Evolutionary conservation across 2,888 invertebrate genomes (phyloP).

Genomic region (Byasa hedistus): DNA sequence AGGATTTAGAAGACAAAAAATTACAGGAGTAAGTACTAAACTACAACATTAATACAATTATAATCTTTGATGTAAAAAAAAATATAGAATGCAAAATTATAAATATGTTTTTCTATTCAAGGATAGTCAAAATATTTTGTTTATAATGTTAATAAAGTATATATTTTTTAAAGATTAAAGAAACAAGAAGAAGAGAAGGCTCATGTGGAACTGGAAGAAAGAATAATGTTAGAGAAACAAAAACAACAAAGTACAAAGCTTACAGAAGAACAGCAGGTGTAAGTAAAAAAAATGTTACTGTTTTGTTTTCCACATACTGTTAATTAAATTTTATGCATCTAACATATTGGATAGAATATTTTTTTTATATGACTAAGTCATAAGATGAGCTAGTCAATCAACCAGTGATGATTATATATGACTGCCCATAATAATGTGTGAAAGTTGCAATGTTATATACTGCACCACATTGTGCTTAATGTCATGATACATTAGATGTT

Average conservation of each 20-base stretch:
- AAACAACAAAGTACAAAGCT: conserved; percentile 82
- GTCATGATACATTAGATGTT: too few relatives aligned
- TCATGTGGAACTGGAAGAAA: conserved; percentile 79
- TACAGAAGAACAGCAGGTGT: conserved; percentile 82
- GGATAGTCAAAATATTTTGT: neutral
- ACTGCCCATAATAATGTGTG: too few relatives aligned
- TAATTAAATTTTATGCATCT: too few relatives aligned
- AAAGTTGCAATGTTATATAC: too few relatives aligned
- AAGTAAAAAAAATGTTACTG: conserved; percentile 39
- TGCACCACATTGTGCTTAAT: too few relatives aligned
- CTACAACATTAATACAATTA: neutral
- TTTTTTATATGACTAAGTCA: too few relatives aligned
- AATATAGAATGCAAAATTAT: too few relatives aligned
- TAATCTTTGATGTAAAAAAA: neutral
- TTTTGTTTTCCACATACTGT: too few relatives aligned
- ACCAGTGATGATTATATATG: too few relatives aligned
- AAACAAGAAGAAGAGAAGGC: conserved; percentile 79
- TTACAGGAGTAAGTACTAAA: conserved; percentile 60
- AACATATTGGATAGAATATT: too few relatives aligned
- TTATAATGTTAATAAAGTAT: neutral
- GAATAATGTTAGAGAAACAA: conserved; percentile 82
- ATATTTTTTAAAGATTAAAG: conserved; percentile 52
- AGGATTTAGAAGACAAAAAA: conserved; percentile 90
- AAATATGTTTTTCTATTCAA: neutral
- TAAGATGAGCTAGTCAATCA: too few relatives aligned